A percentile compares a stretch with the other conserved stretches of the same genome.
Evolutionary conservation across 2,113 vertebrate species (phyloP).

Genomic region (Mormoops blainvillei): DNA sequence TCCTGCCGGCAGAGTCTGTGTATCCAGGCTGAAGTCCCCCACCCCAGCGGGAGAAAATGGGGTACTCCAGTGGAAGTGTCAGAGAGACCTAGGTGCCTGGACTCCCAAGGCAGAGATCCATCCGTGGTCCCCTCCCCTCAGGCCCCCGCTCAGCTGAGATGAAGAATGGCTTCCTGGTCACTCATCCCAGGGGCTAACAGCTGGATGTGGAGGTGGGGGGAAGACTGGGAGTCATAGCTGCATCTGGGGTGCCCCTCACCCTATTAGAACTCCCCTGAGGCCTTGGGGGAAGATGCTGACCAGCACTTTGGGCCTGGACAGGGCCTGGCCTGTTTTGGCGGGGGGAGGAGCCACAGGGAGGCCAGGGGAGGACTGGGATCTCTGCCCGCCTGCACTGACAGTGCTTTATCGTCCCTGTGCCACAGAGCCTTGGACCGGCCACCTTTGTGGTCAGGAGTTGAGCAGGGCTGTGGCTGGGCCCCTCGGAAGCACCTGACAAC

Average conservation of each 20-base stretch:
- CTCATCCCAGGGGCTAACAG: neutral
- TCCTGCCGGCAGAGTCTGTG: neutral
- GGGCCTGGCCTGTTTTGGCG: neutral
- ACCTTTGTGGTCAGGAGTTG: neutral
- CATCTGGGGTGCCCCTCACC: neutral
- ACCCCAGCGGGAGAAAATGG: neutral
- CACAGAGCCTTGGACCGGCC: slow-evolving; percentile 32
- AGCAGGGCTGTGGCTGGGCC: neutral
- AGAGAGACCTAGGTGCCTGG: neutral
- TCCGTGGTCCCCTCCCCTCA: rapidly evolving
- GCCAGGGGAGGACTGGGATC: neutral
- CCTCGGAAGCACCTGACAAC: neutral
- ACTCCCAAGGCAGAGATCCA: neutral
- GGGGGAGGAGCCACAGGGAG: neutral
- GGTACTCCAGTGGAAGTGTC: neutral
- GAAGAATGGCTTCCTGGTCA: neutral
- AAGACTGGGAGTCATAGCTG: neutral
- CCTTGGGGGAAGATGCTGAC: neutral
- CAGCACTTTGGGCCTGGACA: neutral
- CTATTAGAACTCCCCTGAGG: neutral
- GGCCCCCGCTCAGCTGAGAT: neutral
- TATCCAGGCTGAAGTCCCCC: neutral
- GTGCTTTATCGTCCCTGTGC: neutral
- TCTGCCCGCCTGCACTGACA: neutral
- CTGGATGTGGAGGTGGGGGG: neutral